phyloP scores from a whole-genome alignment of 1,140 invertebrate species.

The Hycleus cichorii region DNA sequence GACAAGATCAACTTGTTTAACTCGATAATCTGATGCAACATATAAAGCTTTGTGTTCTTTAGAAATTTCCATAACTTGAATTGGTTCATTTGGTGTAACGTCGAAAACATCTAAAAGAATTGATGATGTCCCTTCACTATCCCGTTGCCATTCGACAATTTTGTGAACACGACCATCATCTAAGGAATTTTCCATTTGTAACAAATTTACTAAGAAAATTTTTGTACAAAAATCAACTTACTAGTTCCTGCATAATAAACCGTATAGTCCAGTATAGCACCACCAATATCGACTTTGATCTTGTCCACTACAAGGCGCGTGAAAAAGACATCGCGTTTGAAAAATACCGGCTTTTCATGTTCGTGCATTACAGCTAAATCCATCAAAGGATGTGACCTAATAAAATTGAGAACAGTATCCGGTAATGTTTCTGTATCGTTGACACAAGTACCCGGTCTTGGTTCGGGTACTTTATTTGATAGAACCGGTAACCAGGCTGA shows the following conservation, averaged over 20 bases:
- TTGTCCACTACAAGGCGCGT: constrained; percentile 72
- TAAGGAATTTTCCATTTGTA: constrained; percentile 30
- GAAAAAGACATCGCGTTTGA: constrained; percentile 70
- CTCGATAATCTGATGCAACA: constrained; percentile 63
- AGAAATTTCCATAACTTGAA: constrained; percentile 66
- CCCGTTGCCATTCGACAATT: constrained; percentile 65
- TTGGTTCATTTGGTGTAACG: constrained; percentile 63
- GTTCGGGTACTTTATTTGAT: constrained; percentile 66
- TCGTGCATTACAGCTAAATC: constrained; percentile 77
- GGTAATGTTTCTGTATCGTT: constrained; percentile 73
- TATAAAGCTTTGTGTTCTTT: constrained; percentile 64
- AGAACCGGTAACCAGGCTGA: constrained; percentile 66
- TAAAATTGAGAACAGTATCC: constrained; percentile 81
- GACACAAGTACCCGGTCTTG: constrained; percentile 75
- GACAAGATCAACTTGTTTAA: constrained; percentile 68
- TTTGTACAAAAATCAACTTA: constrained; percentile 40
- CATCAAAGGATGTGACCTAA: constrained; percentile 86
- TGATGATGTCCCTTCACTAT: constrained; percentile 54
- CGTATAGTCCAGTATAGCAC: constrained; percentile 59
- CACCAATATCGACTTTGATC: constrained; percentile 56
- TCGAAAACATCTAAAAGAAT: constrained; percentile 70
- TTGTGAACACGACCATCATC: constrained; percentile 71
- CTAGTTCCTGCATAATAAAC: constrained; percentile 74
- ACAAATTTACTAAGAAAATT: constrained; percentile 4
- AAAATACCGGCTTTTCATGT: constrained; percentile 71